Base-by-base conservation (phyloP, 1,140 invertebrate species). In the Orussus abietinus region DNA sequence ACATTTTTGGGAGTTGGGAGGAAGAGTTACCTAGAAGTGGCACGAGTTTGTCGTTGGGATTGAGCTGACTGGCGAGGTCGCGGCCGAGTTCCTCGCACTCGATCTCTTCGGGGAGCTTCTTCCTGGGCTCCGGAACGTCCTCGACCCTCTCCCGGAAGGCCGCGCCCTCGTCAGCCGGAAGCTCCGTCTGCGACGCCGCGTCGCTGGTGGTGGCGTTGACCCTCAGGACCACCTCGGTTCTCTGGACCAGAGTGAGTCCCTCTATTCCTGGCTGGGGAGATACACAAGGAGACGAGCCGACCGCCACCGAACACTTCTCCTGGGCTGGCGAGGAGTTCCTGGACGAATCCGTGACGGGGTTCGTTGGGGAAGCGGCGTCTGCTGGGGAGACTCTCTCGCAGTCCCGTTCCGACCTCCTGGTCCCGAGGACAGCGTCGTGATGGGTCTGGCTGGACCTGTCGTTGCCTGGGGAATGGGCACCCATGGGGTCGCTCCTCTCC, bases 11-110 rank as follows among this genome's bases (percentile, higher is more conserved):
- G n/a, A n/a, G n/a, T 25, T 25, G 22, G 22, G 22, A 25, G 22
- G n/a, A 15, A 38, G 45, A 56, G 72, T 77, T 59, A 84, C 83
- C 80, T 51, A 88, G 68, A 49, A 88, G 77, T 32, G 80, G 78
- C 53, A 83, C 80, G 34, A 88, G 77, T 59, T 82, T 83, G 49
- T 86, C 82, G 19, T 80, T 77, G 10, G 81, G 79, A 19, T 77
- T 75, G 38, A 90, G 71, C 42, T 85, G 80, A 63, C 79, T 81
- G 18, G 82, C 82, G 30, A 90, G 75, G 57, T 89, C 84, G 46
- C 81, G 64, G 13, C 84, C 85, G 37, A 88, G 73, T 51, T 81
- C 75, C 53, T 91, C 88, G 70, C 85, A 90, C 48, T 90, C 88
- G 41, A 89, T 77, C 66, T 90, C 88, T 57, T 90, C 88, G 34